Percentiles rank a stretch among this genome's conserved stretches.
Conservation (phyloP, 1,140 invertebrate species). For the Drosophila orena region DNA sequence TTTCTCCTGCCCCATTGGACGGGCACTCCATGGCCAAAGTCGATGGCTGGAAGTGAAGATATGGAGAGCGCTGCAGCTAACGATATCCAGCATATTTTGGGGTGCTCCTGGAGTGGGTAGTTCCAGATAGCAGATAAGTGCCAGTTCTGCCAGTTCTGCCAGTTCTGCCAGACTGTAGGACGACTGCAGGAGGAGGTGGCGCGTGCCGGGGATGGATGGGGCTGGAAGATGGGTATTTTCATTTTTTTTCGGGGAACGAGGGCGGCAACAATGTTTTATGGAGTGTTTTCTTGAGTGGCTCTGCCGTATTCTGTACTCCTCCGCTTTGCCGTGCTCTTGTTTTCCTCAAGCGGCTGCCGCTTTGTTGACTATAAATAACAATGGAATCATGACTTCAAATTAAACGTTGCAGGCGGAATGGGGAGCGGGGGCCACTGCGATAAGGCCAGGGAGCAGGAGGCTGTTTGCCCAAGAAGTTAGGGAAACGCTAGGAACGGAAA, state of each 20-base stretch:
- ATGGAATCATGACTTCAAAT: constrained; percentile 82
- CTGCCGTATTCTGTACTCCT: constrained; percentile 1
- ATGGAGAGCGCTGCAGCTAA: constrained; percentile 17
- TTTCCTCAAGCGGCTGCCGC: constrained; percentile 49
- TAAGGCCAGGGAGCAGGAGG: neutral
- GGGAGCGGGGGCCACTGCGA: constrained; percentile 9
- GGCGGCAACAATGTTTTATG: constrained; percentile 69
- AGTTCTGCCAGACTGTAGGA: constrained; percentile 54
- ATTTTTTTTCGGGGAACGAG: neutral
- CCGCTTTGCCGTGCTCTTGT: neutral
- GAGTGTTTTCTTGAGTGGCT: constrained; percentile 78
- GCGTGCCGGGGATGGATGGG: constrained; percentile 49
- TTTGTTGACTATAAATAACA: constrained; percentile 82
- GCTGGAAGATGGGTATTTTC: neutral
- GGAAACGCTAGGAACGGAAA: constrained; percentile 61
- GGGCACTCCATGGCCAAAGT: constrained; percentile 2
- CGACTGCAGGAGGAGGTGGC: constrained; percentile 25
- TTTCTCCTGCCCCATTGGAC: neutral
- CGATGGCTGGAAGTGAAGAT: constrained; percentile 29
- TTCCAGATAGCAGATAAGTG: constrained; percentile 51
- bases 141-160: constrained; percentile 45
- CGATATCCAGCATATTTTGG: constrained; percentile 19
- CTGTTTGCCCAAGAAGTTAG: constrained; percentile 57
- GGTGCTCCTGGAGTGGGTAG: neutral
- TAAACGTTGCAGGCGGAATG: constrained; percentile 59